Evolutionary conservation across 2,888 invertebrate genomes (phyloP), one percentile per base, ranked within the genome.

Genomic region (Acleris laterana): DNA sequence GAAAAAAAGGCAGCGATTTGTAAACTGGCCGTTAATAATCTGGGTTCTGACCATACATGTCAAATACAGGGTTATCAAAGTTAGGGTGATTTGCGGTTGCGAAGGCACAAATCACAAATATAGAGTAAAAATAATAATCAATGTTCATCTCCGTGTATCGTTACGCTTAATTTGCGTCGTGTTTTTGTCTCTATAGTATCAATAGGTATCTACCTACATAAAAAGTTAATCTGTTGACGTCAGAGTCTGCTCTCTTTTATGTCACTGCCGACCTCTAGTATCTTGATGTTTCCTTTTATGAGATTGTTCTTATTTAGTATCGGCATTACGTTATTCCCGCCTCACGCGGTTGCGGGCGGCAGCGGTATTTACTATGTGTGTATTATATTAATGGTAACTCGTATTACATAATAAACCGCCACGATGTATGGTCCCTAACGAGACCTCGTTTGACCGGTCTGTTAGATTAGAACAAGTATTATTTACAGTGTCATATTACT

Each of bases 251-350:
- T 6, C 25, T 59, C 53, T 38, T 28, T 42, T 42, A 42, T 16
- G 20, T 42, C 46, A n/a, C 6, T 46, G 48, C 32, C 13, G 46
- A 28, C 32, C 53, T 44, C 46, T 9, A 28, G 52, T 57, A 59
- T 59, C 48, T 58, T 17, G 32, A 28, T 58, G 48, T 52, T 46
- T 61, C 53, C 55, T 28, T 61, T 55, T 61, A 61, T 28, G 60
- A 49, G 53, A 50, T 50, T 65, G 65, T 65, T 60, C 48, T 50
- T 65, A 61, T 65, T 55, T 56, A 55, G 55, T 61, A 60, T 65
- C 60, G 60, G n/a, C 44, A 20, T 65, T 20, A 16, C 49, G 59
- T 64, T 59, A 64, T 64, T 59, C 19, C 55, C 19, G 60, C 44
- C 55, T 56, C 65, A 20, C 28, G 44, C 55, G 44, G 56, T 65